A percentile compares a stretch with the other conserved stretches of the same genome.
These are phyloP conservation scores for Drosophila melanosoma DNA, from an alignment of 2,888 invertebrate species.

Conservation along the genomic window DNA sequence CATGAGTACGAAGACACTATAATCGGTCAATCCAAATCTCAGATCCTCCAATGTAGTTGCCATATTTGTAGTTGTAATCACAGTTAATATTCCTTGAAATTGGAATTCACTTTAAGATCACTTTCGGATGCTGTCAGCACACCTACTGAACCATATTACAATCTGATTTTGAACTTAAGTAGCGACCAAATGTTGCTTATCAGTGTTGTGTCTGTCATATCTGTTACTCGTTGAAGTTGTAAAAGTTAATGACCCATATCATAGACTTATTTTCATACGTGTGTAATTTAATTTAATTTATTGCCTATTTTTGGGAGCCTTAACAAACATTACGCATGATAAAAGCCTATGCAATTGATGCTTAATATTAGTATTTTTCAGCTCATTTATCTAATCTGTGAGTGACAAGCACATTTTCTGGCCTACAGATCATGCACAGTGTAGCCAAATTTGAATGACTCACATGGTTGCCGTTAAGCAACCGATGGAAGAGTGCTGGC, in stretches of 20 bases:
- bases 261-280: constrained; percentile 32
- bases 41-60: constrained; percentile 51
- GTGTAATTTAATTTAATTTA: too few relatives aligned
- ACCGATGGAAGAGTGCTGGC: neutral
- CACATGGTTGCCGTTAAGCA: neutral
- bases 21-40: constrained; percentile 85
- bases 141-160: constrained; percentile 20
- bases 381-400: neutral
- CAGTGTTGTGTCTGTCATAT: constrained; percentile 39
- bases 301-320: constrained; percentile 19
- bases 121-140: constrained; percentile 41
- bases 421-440: neutral
- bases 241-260: constrained; percentile 36
- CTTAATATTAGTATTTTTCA: neutral
- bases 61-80: constrained; percentile 19
- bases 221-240: constrained; percentile 33
- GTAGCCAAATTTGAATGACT: neutral
- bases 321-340: neutral
- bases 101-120: neutral
- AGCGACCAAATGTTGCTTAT: constrained; percentile 45
- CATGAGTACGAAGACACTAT: constrained; percentile 86
- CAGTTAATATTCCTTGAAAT: constrained; percentile 33
- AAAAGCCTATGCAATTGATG: neutral
- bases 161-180: constrained; percentile 47
- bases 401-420: neutral